A percentile compares a stretch with the other conserved stretches of the same genome.
Conservation (phyloP, 2,113 vertebrate species). For the Actinemys pallida region DNA sequence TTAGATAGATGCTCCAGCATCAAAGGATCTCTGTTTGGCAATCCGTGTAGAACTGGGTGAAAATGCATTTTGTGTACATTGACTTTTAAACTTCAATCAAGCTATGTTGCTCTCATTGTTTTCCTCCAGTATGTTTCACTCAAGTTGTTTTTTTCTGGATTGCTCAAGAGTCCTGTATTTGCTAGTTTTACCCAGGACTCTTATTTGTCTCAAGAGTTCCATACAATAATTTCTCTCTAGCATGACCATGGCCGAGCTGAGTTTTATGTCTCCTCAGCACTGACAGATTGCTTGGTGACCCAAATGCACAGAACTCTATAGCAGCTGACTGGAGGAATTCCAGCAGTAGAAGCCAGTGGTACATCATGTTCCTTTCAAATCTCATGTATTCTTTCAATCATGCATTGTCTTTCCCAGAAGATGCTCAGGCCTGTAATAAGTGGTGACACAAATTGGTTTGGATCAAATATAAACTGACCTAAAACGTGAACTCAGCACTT, state of each 20-base stretch:
- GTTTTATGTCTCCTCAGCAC: not conserved
- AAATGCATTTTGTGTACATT: not conserved
- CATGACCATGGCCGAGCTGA: accelerated
- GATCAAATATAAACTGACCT: conserved; percentile 7
- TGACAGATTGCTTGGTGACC: conserved; percentile 28
- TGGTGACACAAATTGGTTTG: not conserved
- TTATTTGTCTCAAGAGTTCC: not conserved
- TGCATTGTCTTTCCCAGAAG: not conserved
- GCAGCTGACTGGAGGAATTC: conserved; percentile 31
- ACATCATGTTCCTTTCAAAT: not conserved
- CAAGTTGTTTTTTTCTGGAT: not conserved
- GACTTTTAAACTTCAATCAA: not conserved
- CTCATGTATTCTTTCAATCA: not conserved
- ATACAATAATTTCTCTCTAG: not conserved
- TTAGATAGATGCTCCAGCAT: not conserved
- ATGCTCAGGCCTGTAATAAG: not conserved
- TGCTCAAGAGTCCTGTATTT: not conserved
- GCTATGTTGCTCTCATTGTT: not conserved
- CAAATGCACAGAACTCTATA: conserved; percentile 18
- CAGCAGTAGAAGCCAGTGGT: not conserved
- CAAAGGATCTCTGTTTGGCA: not conserved
- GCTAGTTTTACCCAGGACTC: not conserved
- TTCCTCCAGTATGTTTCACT: not conserved
- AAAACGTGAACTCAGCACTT: not conserved
- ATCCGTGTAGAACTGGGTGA: not conserved